Conservation (phyloP, 2,888 invertebrate genomes). For the Andrena hattorfiana region DNA sequence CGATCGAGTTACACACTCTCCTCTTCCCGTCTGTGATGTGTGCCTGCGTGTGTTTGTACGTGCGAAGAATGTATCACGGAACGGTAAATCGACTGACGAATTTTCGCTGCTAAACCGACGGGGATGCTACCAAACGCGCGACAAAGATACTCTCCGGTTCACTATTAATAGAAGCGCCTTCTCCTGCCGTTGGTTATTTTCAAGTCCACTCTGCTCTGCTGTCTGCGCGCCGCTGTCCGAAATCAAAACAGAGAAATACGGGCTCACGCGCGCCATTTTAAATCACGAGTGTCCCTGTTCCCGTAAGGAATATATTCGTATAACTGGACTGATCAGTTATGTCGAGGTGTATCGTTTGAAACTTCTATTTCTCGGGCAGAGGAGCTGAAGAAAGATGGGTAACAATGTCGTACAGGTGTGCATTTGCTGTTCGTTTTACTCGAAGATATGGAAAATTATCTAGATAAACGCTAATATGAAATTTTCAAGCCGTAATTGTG, state of each 20-base stretch:
- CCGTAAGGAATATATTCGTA: constrained; percentile 4
- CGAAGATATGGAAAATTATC: neutral
- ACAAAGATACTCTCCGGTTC: constrained; percentile 77
- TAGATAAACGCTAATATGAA: neutral
- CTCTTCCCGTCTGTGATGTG: constrained; percentile 2
- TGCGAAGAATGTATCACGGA: constrained; percentile 64
- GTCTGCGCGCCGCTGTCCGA: constrained; percentile 71
- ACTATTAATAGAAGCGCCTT: constrained; percentile 82
- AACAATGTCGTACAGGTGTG: neutral
- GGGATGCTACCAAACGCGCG: constrained; percentile 69
- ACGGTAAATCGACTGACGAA: constrained; percentile 71
- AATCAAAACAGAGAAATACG: constrained; percentile 74
- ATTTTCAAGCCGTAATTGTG: neutral
- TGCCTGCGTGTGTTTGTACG: constrained; percentile 39
- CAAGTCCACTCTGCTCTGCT: constrained; percentile 77
- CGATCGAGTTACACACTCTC: constrained; percentile 41
- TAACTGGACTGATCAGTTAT: neutral
- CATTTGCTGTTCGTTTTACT: neutral
- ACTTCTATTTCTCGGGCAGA: neutral
- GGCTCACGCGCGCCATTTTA: constrained; percentile 48
- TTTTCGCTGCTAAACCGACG: constrained; percentile 67
- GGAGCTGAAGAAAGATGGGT: neutral
- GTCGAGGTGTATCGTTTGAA: neutral
- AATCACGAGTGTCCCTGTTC: constrained; percentile 26
- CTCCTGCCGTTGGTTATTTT: constrained; percentile 82